These are phyloP conservation scores for Bolborhynchus lineola DNA, from an alignment of 2,113 vertebrate species.

Conservation along the genomic window DNA sequence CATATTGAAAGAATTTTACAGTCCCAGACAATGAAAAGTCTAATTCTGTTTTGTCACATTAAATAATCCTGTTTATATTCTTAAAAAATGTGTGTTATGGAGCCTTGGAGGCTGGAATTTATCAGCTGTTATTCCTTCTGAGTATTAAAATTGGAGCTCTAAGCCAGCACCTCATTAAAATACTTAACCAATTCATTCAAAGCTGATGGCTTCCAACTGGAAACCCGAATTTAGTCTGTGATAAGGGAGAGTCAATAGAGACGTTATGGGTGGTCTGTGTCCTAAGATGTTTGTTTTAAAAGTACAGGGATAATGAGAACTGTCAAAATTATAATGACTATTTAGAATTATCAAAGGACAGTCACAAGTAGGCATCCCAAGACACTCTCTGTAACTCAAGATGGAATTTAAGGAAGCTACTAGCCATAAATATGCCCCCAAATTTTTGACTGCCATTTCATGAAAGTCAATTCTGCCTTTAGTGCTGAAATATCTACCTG, in stretches of 20 bases:
- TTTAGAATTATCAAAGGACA: neutral
- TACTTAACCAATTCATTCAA: neutral
- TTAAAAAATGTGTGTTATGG: neutral
- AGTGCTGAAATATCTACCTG: neutral
- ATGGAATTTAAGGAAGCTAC: neutral
- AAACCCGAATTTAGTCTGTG: conserved; percentile 2
- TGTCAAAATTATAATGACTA: neutral
- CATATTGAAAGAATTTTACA: neutral
- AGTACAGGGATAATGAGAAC: neutral
- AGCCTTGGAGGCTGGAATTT: neutral
- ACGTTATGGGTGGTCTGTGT: neutral
- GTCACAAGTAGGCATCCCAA: neutral
- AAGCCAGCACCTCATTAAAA: neutral
- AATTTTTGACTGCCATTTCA: neutral
- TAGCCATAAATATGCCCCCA: neutral
- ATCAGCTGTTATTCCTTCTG: neutral
- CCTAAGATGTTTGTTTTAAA: neutral
- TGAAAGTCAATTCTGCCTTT: neutral
- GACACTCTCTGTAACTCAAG: neutral
- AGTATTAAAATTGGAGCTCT: neutral
- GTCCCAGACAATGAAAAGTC: neutral
- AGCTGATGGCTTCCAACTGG: neutral
- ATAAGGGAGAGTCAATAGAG: neutral
- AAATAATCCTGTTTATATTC: neutral
- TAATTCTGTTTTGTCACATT: neutral